Percentiles rank a stretch among this genome's conserved stretches.
Conservation (phyloP, 2,113 vertebrate genomes). For the Cheirogaleus medius region DNA sequence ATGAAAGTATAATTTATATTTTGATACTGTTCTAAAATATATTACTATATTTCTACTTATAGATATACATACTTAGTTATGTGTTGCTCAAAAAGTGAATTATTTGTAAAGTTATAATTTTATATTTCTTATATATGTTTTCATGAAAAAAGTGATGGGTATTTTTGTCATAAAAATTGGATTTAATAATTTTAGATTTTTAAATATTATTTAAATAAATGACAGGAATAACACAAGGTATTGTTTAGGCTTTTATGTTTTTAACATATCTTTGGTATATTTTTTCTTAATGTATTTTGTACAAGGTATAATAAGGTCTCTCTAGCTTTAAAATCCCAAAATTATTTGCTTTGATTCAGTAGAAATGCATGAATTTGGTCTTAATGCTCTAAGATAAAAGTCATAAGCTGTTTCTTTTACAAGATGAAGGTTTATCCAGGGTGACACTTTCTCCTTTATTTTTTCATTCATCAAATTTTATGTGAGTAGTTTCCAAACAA, state of each 20-base stretch:
- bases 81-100: slow-evolving; percentile 34
- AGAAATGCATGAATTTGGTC: background rate
- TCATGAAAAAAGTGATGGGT: slow-evolving; percentile 22
- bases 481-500: background rate
- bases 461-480: background rate
- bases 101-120: slow-evolving; percentile 30
- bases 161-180: background rate
- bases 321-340: background rate
- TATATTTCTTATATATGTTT: background rate
- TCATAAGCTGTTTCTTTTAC: background rate
- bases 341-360: background rate
- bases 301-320: background rate
- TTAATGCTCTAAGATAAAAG: background rate
- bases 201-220: slow-evolving; percentile 42
- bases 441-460: background rate
- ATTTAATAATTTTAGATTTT: background rate
- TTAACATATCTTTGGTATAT: background rate
- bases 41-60: background rate
- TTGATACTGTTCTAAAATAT: slow-evolving; percentile 24
- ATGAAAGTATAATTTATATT: slow-evolving; percentile 46
- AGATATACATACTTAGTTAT: background rate
- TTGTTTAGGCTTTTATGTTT: background rate
- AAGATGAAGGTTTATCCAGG: background rate
- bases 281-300: background rate
- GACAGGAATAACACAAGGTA: background rate